A percentile compares a stretch with the other conserved stretches of the same genome.
These are phyloP conservation scores for Arctocebus calabarensis DNA, from an alignment of 2,797 vertebrate species.

Conservation along the genomic window DNA sequence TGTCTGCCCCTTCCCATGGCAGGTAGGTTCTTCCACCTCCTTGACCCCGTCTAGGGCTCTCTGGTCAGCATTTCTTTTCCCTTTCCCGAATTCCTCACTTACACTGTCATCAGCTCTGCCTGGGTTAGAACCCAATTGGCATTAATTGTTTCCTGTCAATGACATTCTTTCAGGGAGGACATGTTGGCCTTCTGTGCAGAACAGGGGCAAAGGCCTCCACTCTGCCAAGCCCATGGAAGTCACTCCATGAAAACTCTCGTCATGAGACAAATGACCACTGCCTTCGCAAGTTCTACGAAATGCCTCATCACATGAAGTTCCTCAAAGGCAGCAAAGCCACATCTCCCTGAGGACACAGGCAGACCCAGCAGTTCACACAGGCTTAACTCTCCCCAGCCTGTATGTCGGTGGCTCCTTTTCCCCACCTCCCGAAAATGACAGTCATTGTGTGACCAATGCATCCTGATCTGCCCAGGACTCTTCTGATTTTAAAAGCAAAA, in stretches of 20 bases:
- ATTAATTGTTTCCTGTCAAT: background rate
- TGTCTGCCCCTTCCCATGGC: rapidly evolving
- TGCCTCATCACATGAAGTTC: background rate
- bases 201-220: background rate
- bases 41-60: background rate
- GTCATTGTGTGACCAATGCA: background rate
- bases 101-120: background rate
- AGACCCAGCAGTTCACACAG: rapidly evolving
- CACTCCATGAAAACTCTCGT: background rate
- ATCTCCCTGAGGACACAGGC: background rate
- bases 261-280: background rate
- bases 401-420: background rate
- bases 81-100: background rate
- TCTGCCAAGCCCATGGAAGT: rapidly evolving
- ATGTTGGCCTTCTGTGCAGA: background rate
- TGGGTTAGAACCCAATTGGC: background rate
- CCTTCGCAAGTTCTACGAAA: background rate
- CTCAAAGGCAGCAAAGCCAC: background rate
- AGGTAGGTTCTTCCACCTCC: too few species aligned
- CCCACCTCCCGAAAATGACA: background rate
- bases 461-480: background rate
- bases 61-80: background rate
- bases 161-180: background rate
- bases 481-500: background rate
- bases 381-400: background rate